Percentiles rank a stretch among this genome's conserved stretches.
Evolutionary conservation across 2,113 vertebrate genomes (phyloP).

Genomic region (Lasiurus cinereus): DNA sequence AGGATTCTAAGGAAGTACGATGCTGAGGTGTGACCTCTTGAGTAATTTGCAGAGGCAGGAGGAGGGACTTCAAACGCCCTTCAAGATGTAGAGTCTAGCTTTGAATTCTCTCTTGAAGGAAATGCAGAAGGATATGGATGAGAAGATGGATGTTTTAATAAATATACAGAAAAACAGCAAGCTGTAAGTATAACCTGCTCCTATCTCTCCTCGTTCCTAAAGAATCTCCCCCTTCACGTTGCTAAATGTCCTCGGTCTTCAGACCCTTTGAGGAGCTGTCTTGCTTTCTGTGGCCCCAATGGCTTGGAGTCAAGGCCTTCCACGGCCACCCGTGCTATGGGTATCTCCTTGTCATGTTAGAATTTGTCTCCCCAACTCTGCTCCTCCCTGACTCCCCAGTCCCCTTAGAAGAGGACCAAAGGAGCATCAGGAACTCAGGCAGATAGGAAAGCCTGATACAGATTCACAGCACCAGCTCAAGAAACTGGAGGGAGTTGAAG

Average conservation of each 20-base stretch:
- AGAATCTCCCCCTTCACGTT: neutral
- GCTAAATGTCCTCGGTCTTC: neutral
- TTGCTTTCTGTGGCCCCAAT: neutral
- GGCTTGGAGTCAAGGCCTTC: neutral
- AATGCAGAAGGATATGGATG: slow-evolving; percentile 82
- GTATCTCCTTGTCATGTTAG: neutral
- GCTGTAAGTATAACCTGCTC: slow-evolving; percentile 63
- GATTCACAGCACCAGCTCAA: neutral
- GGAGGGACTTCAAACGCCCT: neutral
- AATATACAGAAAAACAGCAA: slow-evolving; percentile 65
- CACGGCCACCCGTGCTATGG: fast-evolving
- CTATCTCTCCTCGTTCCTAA: neutral
- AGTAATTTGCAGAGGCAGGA: neutral
- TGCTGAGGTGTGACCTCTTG: neutral
- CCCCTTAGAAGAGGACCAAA: slow-evolving; percentile 27
- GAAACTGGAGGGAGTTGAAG: neutral
- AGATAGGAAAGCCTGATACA: neutral
- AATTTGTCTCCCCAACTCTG: slow-evolving; percentile 36
- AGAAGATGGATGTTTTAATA: slow-evolving; percentile 79
- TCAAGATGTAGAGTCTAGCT: neutral
- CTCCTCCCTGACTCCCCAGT: slow-evolving; percentile 26
- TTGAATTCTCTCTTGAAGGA: slow-evolving; percentile 72
- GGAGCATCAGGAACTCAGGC: neutral
- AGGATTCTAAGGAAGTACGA: neutral
- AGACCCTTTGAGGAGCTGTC: neutral